phyloP scores from a whole-genome alignment of 2,113 vertebrate species.

The Indicator maculatus region DNA sequence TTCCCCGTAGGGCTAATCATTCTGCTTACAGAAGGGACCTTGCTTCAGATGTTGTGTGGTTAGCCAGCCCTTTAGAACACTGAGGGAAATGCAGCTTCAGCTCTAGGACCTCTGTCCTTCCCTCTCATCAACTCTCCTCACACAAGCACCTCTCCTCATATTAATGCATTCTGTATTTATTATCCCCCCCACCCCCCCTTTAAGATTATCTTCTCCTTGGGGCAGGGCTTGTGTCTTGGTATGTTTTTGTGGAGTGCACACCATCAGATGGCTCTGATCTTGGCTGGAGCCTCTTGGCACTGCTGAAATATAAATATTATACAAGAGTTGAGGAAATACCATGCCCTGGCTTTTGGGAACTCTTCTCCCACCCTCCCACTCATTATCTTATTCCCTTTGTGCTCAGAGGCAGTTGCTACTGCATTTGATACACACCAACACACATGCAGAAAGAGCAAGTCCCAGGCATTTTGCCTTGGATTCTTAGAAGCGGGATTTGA shows the following conservation, averaged over 20 bases:
- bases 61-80: background rate
- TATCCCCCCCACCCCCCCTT: background rate
- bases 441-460: background rate
- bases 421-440: background rate
- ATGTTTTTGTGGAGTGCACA: background rate
- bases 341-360: background rate
- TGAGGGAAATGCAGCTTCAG: background rate
- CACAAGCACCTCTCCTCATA: background rate
- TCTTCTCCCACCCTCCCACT: background rate
- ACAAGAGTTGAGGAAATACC: conserved; percentile 6
- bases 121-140: background rate
- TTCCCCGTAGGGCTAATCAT: conserved; percentile 5
- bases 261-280: background rate
- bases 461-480: background rate
- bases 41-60: background rate
- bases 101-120: background rate
- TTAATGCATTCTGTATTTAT: background rate
- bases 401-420: background rate
- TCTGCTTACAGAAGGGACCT: conserved; percentile 16
- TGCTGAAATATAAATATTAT: conserved; percentile 15
- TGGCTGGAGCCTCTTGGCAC: conserved; percentile 10
- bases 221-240: background rate
- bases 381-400: background rate
- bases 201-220: background rate
- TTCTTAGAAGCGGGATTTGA: background rate